Conservation (phyloP, 2,888 invertebrate species). For the Dichetophora obliterata region DNA sequence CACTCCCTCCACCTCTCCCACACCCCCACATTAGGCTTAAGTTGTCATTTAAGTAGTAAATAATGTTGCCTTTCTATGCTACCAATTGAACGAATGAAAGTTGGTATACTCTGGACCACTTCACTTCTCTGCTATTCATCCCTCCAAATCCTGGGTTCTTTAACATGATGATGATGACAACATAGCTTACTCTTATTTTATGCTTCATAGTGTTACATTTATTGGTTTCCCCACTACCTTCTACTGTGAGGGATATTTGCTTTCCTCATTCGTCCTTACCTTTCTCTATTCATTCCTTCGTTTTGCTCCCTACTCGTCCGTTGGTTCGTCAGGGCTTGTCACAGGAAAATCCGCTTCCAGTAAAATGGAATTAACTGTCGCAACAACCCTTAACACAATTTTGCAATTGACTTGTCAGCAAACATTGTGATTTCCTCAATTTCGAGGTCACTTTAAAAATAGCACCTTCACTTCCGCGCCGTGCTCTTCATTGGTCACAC, state of each 20-base stretch:
- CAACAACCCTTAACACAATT: conserved; percentile 39
- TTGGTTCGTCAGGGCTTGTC: conserved; percentile 4
- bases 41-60: background rate
- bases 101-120: background rate
- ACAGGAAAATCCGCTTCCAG: conserved; percentile 31
- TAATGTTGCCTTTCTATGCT: background rate
- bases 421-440: conserved; percentile 47
- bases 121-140: background rate
- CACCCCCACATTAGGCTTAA: background rate
- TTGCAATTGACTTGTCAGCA: conserved; percentile 43
- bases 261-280: background rate
- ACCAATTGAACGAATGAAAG: background rate
- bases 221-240: background rate
- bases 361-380: conserved; percentile 33
- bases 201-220: background rate
- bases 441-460: conserved; percentile 53
- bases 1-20: background rate
- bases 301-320: background rate
- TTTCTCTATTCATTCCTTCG: background rate
- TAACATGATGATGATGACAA: background rate
- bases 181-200: background rate
- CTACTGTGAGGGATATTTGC: no score
- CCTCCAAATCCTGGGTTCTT: background rate
- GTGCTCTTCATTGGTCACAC: background rate
- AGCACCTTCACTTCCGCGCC: conserved; percentile 29